Evolutionary conservation across 1,140 invertebrate genomes (phyloP), one percentile per base, ranked within the genome.

Genomic region (Cardiocondyla obscurior): DNA sequence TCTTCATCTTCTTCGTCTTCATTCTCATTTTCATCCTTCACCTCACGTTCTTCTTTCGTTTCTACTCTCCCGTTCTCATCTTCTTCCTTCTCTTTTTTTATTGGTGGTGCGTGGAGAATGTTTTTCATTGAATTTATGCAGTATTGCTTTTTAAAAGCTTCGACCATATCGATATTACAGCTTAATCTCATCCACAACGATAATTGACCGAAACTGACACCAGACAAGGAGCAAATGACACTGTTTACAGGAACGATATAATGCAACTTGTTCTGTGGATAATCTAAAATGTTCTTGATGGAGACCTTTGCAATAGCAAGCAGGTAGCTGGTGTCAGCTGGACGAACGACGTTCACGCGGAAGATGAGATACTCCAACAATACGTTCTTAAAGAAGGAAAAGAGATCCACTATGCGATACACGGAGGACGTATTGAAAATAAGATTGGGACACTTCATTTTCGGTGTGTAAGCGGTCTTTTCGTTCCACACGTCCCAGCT

Each of bases 201-300:
- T n/a, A 93, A 70, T 65, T 92, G 84, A 2, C 92, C 93, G 22
- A 93, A 90, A 76, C 84, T 88, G 4, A 57, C 42, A 7, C 81
- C 81, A 6, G 76, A 49, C 28, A 77, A 83, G 39, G 82, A 83
- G n/a, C 86, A 46, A 10, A 87, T 49, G 3, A 79, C 42, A 42
- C 91, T 83, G 8, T 88, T 87, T 22, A 93, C 62, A 2, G 90
- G 88, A 0, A 88, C 82, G 1, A 92, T 77, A 1, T 92, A 93
- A 57, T 90, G 90, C 30, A 93, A 42, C 30, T 93, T 93, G 28
- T 92, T 93, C 69, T 93, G 91, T 0, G 93, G 92, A 88, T 93
- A 92, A 74, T 92, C 86, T 8, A 93, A 42, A 33, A 93, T 92
- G 39, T 93, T 89, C 72, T 90, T 88, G 51, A 92, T 67, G 65